Evolutionary conservation across 1,140 invertebrate species (phyloP).

Genomic region (Nixonia krombeini): DNA sequence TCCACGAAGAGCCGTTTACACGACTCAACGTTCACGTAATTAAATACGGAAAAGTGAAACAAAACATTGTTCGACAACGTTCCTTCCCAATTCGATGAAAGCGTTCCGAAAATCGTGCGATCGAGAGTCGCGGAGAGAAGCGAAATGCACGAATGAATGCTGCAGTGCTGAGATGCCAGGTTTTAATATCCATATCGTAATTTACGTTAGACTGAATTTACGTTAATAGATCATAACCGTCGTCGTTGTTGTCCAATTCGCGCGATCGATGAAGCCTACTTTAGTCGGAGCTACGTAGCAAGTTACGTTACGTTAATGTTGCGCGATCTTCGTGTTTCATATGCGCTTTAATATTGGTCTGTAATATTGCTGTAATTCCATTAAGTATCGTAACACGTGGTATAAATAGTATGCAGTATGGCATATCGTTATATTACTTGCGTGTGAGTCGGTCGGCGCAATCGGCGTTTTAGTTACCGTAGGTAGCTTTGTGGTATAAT

Average conservation of each 20-base stretch:
- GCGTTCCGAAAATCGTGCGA: not conserved
- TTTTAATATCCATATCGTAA: not conserved
- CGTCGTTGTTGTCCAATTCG: too few species aligned
- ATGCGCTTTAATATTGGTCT: conserved; percentile 20
- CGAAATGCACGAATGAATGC: too few species aligned
- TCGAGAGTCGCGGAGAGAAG: not conserved
- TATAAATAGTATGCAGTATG: conserved; percentile 14
- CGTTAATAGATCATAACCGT: not conserved
- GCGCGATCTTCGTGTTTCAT: conserved; percentile 1
- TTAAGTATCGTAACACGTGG: conserved; percentile 20
- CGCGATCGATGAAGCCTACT: conserved; percentile 22
- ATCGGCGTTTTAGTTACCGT: not conserved
- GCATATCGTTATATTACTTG: conserved; percentile 10
- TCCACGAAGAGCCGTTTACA: too few species aligned
- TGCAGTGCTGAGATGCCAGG: too few species aligned
- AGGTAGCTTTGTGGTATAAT: not conserved
- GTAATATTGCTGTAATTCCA: conserved; percentile 29
- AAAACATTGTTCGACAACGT: too few species aligned
- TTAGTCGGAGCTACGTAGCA: conserved; percentile 13
- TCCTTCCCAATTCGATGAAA: too few species aligned
- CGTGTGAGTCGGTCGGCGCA: not conserved
- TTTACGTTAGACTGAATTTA: conserved; percentile 4
- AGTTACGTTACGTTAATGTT: too few species aligned
- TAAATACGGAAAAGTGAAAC: too few species aligned
- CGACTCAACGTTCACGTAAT: too few species aligned